Conservation (phyloP, 2,113 vertebrate species). For the Ceyx margarethae region DNA sequence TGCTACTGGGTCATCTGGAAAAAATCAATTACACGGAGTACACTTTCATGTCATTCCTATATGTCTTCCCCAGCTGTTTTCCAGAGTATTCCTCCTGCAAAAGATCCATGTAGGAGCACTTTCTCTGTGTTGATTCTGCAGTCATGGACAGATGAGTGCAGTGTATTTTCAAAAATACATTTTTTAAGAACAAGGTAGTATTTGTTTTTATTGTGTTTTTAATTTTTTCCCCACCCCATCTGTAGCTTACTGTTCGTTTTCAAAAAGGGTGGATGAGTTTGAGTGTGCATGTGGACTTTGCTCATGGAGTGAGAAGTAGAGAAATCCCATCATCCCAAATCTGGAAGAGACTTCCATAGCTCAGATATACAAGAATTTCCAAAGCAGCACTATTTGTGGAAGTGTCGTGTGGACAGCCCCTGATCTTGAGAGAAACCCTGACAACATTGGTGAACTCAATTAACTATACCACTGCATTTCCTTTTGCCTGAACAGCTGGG, state of each 20-base stretch:
- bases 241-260: background rate
- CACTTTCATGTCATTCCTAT: constrained; percentile 14
- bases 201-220: background rate
- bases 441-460: background rate
- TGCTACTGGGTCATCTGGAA: constrained; percentile 63
- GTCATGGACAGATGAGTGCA: background rate
- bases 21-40: constrained; percentile 50
- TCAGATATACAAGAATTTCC: background rate
- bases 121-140: background rate
- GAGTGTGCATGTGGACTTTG: background rate
- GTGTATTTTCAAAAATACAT: background rate
- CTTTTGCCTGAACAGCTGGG: background rate
- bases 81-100: constrained; percentile 1
- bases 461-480: background rate
- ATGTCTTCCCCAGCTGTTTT: constrained; percentile 46
- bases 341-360: background rate
- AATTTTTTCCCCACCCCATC: background rate
- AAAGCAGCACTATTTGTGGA: background rate
- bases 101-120: background rate
- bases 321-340: background rate
- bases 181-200: background rate
- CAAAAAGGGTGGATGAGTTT: background rate
- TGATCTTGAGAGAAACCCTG: background rate
- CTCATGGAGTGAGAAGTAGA: background rate
- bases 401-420: background rate